These are phyloP conservation scores for Leucopternis melanops DNA, from an alignment of 2,113 vertebrate genomes.

Conservation along the genomic window DNA sequence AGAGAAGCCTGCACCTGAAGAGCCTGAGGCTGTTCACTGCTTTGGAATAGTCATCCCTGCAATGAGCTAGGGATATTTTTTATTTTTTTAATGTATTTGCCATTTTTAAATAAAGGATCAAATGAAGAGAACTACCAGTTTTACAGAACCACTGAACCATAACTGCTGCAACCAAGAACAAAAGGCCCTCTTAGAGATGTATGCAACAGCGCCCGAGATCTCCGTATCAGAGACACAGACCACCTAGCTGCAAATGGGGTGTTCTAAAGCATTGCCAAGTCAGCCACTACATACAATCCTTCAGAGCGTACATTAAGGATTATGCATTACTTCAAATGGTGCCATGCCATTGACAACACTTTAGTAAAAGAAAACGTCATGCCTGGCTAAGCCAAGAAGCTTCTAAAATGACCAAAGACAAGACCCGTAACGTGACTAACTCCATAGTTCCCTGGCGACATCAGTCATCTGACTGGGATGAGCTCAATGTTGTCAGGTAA, in stretches of 20 bases:
- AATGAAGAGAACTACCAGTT: background rate
- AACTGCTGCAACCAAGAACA: background rate
- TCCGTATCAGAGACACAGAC: accelerated
- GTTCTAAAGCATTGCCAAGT: background rate
- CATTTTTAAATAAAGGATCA: background rate
- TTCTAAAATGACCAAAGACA: background rate
- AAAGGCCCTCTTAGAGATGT: background rate
- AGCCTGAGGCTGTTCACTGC: background rate
- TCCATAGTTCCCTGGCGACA: background rate
- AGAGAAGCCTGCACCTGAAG: background rate
- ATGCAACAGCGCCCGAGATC: background rate
- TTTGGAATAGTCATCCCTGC: background rate
- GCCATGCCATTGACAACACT: background rate
- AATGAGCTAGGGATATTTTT: background rate
- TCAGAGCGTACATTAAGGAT: background rate
- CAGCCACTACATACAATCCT: background rate
- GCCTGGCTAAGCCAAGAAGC: background rate
- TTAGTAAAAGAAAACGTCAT: background rate
- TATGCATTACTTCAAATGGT: background rate
- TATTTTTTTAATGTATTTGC: background rate
- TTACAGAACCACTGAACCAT: background rate
- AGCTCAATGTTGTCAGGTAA: background rate
- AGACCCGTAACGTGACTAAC: background rate
- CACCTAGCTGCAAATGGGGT: background rate
- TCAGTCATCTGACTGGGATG: background rate